phyloP scores from a whole-genome alignment of 2,888 invertebrate species.

The Ceraclea dissimilis region DNA sequence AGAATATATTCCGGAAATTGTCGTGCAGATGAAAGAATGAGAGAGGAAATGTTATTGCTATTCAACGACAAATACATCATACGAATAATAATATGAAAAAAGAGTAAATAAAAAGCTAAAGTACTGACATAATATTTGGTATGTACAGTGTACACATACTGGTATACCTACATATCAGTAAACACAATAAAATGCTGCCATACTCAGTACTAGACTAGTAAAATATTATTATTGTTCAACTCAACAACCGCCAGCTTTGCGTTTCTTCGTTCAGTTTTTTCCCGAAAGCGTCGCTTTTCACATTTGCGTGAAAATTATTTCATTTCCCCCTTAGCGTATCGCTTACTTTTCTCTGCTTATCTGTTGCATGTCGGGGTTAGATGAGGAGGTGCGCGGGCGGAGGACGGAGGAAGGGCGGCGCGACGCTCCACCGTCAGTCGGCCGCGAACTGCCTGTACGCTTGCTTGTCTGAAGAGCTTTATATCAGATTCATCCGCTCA shows the following conservation, averaged over 20 bases:
- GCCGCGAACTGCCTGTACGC: conserved; percentile 39
- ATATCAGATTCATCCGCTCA: conserved; percentile 33
- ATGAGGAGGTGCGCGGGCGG: conserved; percentile 11
- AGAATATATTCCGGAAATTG: background rate
- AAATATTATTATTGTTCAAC: background rate
- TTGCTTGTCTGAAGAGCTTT: conserved; percentile 40
- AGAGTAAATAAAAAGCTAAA: background rate
- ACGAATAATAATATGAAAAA: background rate
- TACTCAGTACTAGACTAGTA: background rate
- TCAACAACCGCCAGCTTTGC: background rate
- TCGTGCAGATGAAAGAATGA: background rate
- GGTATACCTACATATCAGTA: no score
- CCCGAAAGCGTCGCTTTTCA: conserved; percentile 13
- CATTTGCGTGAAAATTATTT: conserved; percentile 16
- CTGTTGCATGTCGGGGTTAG: conserved; percentile 33
- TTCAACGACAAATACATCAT: background rate
- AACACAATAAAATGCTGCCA: background rate
- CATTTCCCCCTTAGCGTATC: conserved; percentile 16
- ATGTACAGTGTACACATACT: background rate
- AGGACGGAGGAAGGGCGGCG: conserved; percentile 33
- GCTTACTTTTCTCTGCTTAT: conserved; percentile 40
- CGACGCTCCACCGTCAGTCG: conserved; percentile 47
- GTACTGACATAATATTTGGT: background rate
- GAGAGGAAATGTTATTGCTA: background rate
- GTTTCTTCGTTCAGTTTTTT: conserved; percentile 1